Conservation (phyloP, 1,140 invertebrate genomes). For the Philopotamus ludificatus region DNA sequence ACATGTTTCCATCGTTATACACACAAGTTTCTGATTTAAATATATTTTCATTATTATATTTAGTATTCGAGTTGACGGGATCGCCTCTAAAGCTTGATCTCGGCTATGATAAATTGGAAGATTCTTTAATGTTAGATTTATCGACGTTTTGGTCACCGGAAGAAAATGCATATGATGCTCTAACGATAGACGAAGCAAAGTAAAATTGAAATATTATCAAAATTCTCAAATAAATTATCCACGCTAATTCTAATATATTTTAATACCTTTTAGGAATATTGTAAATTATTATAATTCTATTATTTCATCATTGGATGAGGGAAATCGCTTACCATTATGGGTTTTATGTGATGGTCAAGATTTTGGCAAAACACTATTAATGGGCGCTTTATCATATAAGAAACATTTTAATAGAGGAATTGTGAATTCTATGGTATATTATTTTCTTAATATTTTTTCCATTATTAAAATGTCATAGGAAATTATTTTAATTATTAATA, state of each 20-base stretch:
- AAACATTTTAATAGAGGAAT: constrained; percentile 50
- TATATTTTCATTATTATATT: constrained; percentile 42
- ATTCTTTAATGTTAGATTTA: constrained; percentile 51
- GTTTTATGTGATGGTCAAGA: constrained; percentile 47
- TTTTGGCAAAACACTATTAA: constrained; percentile 45
- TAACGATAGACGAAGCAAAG: constrained; percentile 48
- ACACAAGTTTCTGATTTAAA: too few species aligned
- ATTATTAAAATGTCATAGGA: neutral
- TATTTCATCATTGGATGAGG: constrained; percentile 37
- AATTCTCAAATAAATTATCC: neutral
- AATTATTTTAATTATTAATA: constrained; percentile 3
- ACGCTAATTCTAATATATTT: constrained; percentile 14
- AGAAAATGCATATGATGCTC: constrained; percentile 47
- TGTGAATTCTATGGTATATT: constrained; percentile 44
- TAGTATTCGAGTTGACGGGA: constrained; percentile 53
- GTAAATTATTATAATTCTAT: constrained; percentile 48
- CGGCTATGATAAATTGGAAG: constrained; percentile 52
- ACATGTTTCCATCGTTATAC: neutral
- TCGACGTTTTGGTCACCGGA: constrained; percentile 52
- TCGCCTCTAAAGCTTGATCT: constrained; percentile 55
- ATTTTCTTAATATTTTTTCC: neutral
- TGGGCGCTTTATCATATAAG: constrained; percentile 48
- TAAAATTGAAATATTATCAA: constrained; percentile 26
- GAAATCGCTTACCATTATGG: constrained; percentile 51
- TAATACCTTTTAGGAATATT: constrained; percentile 51